Percentiles rank a stretch among this genome's conserved stretches.
Evolutionary conservation across 1,140 invertebrate species (phyloP).

Genomic region (Papilio glaucus): DNA sequence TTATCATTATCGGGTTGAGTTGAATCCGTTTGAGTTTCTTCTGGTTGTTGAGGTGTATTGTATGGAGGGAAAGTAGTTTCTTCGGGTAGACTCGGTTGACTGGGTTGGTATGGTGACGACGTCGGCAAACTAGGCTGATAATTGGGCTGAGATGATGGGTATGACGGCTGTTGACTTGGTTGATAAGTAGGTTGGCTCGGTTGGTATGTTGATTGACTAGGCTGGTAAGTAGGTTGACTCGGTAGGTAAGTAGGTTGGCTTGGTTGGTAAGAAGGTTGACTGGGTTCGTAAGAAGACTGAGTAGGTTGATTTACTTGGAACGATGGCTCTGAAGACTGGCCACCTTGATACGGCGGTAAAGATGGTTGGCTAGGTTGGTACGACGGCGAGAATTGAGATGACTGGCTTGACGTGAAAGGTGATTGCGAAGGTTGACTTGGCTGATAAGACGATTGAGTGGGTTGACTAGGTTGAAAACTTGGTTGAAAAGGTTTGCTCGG

Average conservation of each 20-base stretch:
- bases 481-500: constrained; percentile 50
- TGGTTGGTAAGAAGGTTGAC: constrained; percentile 54
- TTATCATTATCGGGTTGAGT: constrained; percentile 32
- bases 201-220: neutral
- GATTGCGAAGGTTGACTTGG: constrained; percentile 58
- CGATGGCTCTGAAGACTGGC: constrained; percentile 48
- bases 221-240: constrained; percentile 50
- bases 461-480: constrained; percentile 57
- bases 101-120: constrained; percentile 43
- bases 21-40: constrained; percentile 41
- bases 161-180: constrained; percentile 32
- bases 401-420: constrained; percentile 57
- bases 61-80: constrained; percentile 41
- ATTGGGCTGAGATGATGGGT: constrained; percentile 34
- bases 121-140: constrained; percentile 59
- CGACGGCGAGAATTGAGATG: constrained; percentile 53
- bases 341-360: constrained; percentile 62
- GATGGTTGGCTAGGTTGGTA: constrained; percentile 57
- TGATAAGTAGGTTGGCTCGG: constrained; percentile 19
- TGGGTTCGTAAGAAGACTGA: constrained; percentile 58
- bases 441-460: constrained; percentile 50
- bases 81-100: constrained; percentile 40
- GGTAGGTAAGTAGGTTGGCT: constrained; percentile 56
- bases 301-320: constrained; percentile 54
- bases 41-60: constrained; percentile 44